Evolutionary conservation across 2,888 invertebrate species (phyloP), one percentile per base, ranked within the genome.

Genomic region (Melanostoma scalare): DNA sequence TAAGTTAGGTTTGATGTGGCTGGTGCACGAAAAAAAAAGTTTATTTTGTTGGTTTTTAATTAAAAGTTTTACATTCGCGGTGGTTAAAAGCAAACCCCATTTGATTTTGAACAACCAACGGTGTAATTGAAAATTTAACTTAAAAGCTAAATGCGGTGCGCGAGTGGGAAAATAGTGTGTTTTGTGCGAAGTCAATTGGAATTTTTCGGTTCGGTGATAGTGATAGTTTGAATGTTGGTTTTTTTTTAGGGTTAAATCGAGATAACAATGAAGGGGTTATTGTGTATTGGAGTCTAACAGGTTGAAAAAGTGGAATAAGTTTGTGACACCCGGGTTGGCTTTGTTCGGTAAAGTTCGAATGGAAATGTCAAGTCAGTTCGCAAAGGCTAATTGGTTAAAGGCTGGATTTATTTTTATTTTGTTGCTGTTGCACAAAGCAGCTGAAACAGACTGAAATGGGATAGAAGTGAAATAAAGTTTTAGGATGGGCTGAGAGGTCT

Each of bases 31-130:
- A 55, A 46, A 40, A 67, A 55, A 42, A 71, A 75, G 33, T 80
- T 76, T 81, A 77, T 82, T 84, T 78, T 84, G 82, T 84, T 79
- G 82, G 74, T 78, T 78, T 84, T 84, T 84, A 84, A 84, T 84
- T 84, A 84, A 84, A 84, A 84, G 69, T 84, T 84, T 44, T 77
- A 50, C 46, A 73, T 40, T 60, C 52, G 58, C 52, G 72, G 52
- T 72, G 52, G 65, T 53, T 33, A 20, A 20, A 56, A 40, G 48
- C 72, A 82, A 82, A 82, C 77, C 77, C 68, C 61, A 72, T 76
- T 72, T 60, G 81, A 81, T 55, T 61, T 53, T 46, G 65, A 69
- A 69, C 67, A 44, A 52, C 53, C 53, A 67, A 67, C 73, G 63
- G 63, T 68, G 63, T 84, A 84, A 78, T 84, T 84, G 82, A 69